phyloP scores from a whole-genome alignment of 2,888 invertebrate species.

The Mesoligia furuncula region DNA sequence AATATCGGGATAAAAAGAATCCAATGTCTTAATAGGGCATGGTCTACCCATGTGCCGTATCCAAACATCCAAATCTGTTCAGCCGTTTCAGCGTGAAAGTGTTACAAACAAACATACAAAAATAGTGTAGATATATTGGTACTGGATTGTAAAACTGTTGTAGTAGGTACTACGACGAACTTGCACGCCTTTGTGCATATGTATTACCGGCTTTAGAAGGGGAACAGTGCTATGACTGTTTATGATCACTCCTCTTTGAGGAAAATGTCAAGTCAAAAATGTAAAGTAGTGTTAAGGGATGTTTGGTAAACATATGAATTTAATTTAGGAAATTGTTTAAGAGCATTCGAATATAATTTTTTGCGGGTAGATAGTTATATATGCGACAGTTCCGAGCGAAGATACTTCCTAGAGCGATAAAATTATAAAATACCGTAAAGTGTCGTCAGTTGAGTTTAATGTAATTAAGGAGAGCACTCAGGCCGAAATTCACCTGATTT shows the following conservation, averaged over 20 bases:
- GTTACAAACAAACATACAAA: too few species aligned
- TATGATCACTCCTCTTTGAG: slow-evolving; percentile 14
- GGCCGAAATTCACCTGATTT: not conserved
- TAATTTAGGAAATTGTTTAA: slow-evolving; percentile 24
- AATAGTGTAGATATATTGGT: too few species aligned
- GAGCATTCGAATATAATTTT: slow-evolving; percentile 1
- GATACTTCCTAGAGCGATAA: not conserved
- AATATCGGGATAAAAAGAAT: too few species aligned
- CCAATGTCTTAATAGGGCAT: too few species aligned
- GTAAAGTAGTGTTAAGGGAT: slow-evolving; percentile 23
- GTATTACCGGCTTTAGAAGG: not conserved
- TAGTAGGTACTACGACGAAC: not conserved
- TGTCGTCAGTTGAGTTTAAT: slow-evolving; percentile 8
- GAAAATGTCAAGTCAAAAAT: too few species aligned
- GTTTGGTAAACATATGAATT: slow-evolving; percentile 30
- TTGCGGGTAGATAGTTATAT: not conserved
- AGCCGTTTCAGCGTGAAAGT: too few species aligned
- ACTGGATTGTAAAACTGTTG: not conserved
- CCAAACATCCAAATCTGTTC: too few species aligned
- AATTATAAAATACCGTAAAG: not conserved
- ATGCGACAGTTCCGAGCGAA: not conserved
- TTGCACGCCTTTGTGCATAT: not conserved
- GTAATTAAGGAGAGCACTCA: slow-evolving; percentile 23
- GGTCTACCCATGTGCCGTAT: too few species aligned
- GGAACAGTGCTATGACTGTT: not conserved